Evolutionary conservation across 2,888 invertebrate species (phyloP).

Genomic region (Unio pictorum): DNA sequence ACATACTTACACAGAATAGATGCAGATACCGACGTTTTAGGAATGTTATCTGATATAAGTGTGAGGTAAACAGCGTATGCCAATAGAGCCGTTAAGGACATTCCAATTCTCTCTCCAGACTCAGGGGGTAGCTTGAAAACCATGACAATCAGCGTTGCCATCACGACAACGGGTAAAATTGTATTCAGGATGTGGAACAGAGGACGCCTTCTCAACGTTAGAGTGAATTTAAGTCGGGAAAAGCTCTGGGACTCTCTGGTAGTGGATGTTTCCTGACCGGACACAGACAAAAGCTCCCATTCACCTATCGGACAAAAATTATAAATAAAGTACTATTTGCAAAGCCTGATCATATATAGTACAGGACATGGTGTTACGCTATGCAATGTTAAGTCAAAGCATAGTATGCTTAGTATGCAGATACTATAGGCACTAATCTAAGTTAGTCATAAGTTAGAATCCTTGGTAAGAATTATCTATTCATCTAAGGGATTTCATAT

Average conservation of each 20-base stretch:
- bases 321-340: no score
- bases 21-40: conserved; percentile 30
- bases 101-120: conserved; percentile 33
- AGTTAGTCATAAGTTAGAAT: no score
- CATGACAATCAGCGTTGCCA: conserved; percentile 34
- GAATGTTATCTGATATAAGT: conserved; percentile 42
- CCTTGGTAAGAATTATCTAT: no score
- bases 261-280: neutral
- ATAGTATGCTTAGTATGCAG: no score
- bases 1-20: conserved; percentile 34
- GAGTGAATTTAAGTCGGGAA: conserved; percentile 24
- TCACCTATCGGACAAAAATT: conserved; percentile 4
- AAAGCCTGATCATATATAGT: no score
- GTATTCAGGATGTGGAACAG: conserved; percentile 38
- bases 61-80: conserved; percentile 46
- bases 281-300: conserved; percentile 6
- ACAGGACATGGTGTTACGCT: no score
- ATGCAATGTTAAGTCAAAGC: no score
- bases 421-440: no score
- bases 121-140: conserved; percentile 40
- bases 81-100: conserved; percentile 26
- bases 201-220: conserved; percentile 26
- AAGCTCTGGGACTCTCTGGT: conserved; percentile 5
- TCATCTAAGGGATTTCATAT: no score
- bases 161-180: conserved; percentile 36